Evolutionary conservation across 2,113 vertebrate genomes (phyloP), one percentile per base, ranked within the genome.

Genomic region (Perca schrenkii): DNA sequence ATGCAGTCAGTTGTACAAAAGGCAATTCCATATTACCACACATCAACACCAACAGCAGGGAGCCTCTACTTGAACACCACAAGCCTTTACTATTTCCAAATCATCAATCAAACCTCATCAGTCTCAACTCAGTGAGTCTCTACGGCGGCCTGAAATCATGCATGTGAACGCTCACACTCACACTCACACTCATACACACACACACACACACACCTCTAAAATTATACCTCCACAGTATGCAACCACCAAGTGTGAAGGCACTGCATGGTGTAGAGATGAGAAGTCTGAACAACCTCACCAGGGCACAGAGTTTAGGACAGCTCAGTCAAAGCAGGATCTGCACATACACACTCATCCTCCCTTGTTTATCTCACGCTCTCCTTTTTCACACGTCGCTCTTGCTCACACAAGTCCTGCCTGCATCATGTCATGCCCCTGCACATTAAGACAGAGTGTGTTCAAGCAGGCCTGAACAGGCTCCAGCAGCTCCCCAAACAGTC

Each of bases 251-350:
- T 58, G 52, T 22, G 40, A 83, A n/a, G 74, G 71, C 17, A 1
- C 68, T 68, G 73, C 56, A 52, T 8, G 85, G 85, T 50, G 88
- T 34, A 50, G 67, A 77, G 71, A 70, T 66, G 77, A 77, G 85
- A 62, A 77, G 86, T 76, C 85, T 82, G 61, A 68, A 58, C 84
- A 56, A 19, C 43, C 57, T 91, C 93, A 90, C 93, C 56, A 28
- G 78, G 87, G 94, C 63, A 62, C 78, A 89, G 82, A 90, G 94
- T 94, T 95, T 93, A 94, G 86, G 85, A 65, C 80, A 86, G 80
- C 78, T 80, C 66, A 68, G 79, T 53, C 71, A 91, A 84, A 85
- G 73, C n/a, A 46, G 61, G 57, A 65, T 66, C 28, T 31, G 62
- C 61, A 83, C 84, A 25, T 43, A 4, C 79, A 53, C 79, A 58